Evolutionary conservation across 1,140 invertebrate genomes (phyloP).

Genomic region (Drosophila paulistorum): DNA sequence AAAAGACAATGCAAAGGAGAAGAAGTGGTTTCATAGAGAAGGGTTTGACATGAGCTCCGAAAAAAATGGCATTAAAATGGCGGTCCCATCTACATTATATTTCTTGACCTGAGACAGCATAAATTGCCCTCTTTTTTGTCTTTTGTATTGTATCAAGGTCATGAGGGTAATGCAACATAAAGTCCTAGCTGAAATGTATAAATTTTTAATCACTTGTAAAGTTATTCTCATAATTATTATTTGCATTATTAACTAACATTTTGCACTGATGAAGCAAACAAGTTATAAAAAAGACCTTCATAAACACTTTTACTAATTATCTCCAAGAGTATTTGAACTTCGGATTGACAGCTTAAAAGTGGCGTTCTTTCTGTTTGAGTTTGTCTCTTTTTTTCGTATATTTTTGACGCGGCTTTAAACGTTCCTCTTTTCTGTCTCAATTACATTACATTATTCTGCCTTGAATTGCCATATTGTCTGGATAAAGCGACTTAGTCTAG

Average conservation of each 20-base stretch:
- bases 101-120: constrained; percentile 35
- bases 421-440: constrained; percentile 57
- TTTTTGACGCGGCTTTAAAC: constrained; percentile 32
- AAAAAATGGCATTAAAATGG: constrained; percentile 29
- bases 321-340: constrained; percentile 30
- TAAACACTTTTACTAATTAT: too few species aligned
- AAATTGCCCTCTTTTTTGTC: constrained; percentile 29
- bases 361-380: not conserved
- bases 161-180: not conserved
- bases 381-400: constrained; percentile 12
- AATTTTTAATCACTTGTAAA: not conserved
- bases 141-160: constrained; percentile 6
- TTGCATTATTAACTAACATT: not conserved
- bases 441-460: constrained; percentile 68
- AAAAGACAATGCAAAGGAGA: not conserved
- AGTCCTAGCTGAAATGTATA: not conserved
- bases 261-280: too few species aligned
- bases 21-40: constrained; percentile 8
- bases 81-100: not conserved
- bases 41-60: constrained; percentile 30
- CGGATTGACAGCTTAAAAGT: constrained; percentile 5
- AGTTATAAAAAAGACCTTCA: too few species aligned
- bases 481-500: constrained; percentile 37
- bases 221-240: not conserved
- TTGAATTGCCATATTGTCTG: constrained; percentile 74